Evolutionary conservation across 2,888 invertebrate species (phyloP), one percentile per base, ranked within the genome.

Genomic region (Endotricha flammealis): DNA sequence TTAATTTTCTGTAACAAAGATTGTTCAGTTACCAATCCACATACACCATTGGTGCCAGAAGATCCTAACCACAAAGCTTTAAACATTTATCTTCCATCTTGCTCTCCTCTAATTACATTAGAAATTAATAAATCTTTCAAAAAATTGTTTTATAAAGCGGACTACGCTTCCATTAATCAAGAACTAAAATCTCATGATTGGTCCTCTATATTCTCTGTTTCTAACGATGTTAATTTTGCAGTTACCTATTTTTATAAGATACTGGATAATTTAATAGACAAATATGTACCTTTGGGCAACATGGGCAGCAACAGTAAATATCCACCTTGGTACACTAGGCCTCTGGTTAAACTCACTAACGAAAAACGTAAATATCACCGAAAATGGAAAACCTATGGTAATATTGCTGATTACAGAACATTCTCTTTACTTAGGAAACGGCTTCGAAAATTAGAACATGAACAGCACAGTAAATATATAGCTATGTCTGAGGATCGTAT

Each of bases 61-160:
- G 37, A 38, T 10, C 4, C 17, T 3, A 25, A 38, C 13, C 37
- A 38, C 11, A 32, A 32, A 22, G 8, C 32, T 0, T 11, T 38
- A 8, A 7, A 11, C 4, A 24, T 31, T 11, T 3, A 14, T 2
- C 5, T 24, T 12, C 3, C 16, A n/a, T 10, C 24, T 7, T 7
- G 8, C 6, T n/a, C 9, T 6, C 4, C n/a, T 30, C 11, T 9
- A 11, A 20, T n/a, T n/a, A n/a, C 12, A 10, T 3, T 31, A n/a
- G 12, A 28, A 12, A 3, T 13, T 9, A 22, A 24, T 23, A 11
- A n/a, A 8, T 8, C n/a, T 9, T 7, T 11, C n/a, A 17, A n/a
- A 31, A 23, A 11, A 20, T 4, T 12, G 29, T 38, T 32, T 29
- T 29, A 7, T 7, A 12, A 12, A 4, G 25, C 29, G 17, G 29